Evolutionary conservation across 2,888 invertebrate species (phyloP).

Genomic region (Dasysyrphus albostriatus): DNA sequence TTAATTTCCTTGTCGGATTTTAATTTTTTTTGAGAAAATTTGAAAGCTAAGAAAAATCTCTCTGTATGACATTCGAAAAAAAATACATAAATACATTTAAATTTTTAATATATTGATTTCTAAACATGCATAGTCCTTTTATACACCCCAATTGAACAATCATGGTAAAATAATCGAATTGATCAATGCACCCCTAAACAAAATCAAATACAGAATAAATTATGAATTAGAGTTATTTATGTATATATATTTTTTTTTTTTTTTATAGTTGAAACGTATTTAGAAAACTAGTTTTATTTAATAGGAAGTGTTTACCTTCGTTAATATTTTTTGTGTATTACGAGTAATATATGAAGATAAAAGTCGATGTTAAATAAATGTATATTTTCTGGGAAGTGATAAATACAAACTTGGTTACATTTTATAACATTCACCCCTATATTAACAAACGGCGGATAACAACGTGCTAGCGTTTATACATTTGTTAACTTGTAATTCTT

Average conservation of each 20-base stretch:
- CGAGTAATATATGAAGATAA: too few species aligned
- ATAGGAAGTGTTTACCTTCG: conserved; percentile 44
- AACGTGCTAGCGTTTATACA: too few species aligned
- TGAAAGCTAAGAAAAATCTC: conserved; percentile 15
- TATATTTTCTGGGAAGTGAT: too few species aligned
- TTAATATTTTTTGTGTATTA: too few species aligned
- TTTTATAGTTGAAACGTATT: conserved; percentile 47
- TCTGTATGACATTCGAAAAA: conserved; percentile 41
- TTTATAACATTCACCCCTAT: too few species aligned
- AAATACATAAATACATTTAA: conserved; percentile 2
- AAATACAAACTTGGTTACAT: too few species aligned
- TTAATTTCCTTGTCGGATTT: conserved; percentile 48
- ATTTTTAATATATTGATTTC: neutral
- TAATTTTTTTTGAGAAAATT: conserved; percentile 19
- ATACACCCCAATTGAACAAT: conserved; percentile 63
- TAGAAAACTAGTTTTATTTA: conserved; percentile 41
- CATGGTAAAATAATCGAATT: conserved; percentile 77
- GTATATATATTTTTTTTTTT: conserved; percentile 21
- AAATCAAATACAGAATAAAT: conserved; percentile 30
- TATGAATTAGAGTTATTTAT: conserved; percentile 7
- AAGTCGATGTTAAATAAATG: too few species aligned
- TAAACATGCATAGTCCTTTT: conserved; percentile 26
- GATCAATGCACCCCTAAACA: conserved; percentile 78
- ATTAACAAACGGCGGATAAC: too few species aligned
- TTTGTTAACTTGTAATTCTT: too few species aligned